phyloP scores from a whole-genome alignment of 2,888 invertebrate species.

The Macaria notata region DNA sequence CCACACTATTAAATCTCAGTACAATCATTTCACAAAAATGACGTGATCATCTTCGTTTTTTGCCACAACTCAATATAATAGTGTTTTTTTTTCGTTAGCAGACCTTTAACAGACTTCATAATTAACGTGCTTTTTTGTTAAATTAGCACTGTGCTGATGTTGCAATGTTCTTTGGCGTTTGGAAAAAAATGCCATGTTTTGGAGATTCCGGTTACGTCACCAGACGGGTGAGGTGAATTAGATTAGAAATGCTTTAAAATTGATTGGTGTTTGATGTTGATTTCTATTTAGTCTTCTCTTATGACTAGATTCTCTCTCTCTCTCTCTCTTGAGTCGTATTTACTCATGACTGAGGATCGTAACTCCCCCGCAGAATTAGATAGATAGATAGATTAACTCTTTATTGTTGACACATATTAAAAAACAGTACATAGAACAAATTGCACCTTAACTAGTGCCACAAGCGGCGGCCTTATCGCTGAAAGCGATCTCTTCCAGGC shows the following conservation, averaged over 20 bases:
- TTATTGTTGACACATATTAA: no score
- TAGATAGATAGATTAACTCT: no score
- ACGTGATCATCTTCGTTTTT: slow-evolving; percentile 15
- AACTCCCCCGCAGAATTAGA: no score
- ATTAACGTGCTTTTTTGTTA: slow-evolving; percentile 18
- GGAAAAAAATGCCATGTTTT: neutral
- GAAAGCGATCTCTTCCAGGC: no score
- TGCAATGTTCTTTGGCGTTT: slow-evolving; percentile 1
- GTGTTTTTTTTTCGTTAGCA: slow-evolving; percentile 14
- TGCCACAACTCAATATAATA: slow-evolving; percentile 7
- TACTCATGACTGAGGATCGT: no score
- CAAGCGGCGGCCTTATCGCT: no score
- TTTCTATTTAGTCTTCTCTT: neutral
- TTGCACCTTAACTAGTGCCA: no score
- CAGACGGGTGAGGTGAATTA: neutral
- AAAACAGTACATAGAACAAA: no score
- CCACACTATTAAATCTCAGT: slow-evolving; percentile 5
- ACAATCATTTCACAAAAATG: slow-evolving; percentile 13
- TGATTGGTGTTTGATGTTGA: neutral
- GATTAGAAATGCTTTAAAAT: neutral
- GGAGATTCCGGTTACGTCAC: slow-evolving; percentile 10
- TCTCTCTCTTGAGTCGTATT: no score
- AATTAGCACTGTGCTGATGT: slow-evolving; percentile 11
- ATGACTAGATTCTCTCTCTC: no score
- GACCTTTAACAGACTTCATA: slow-evolving; percentile 12